These are phyloP conservation scores for Varanus salvator DNA, from an alignment of 2,113 vertebrate species.

Conservation along the genomic window DNA sequence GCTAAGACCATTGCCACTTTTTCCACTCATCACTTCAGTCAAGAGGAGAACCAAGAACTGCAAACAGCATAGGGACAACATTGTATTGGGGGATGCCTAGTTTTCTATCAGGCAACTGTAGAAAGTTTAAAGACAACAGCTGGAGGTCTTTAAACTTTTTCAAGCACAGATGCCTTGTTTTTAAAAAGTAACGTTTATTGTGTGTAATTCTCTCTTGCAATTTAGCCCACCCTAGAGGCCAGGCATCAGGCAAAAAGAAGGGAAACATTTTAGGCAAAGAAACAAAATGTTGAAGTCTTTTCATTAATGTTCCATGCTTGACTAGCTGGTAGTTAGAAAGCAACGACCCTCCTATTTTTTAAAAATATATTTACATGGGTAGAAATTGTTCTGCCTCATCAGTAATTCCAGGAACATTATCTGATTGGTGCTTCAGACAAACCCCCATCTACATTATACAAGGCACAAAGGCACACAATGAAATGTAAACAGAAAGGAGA, in stretches of 20 bases:
- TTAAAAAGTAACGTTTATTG: background rate
- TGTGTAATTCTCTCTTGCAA: background rate
- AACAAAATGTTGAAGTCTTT: background rate
- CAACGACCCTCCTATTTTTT: background rate
- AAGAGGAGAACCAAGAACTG: too few species aligned
- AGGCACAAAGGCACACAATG: background rate
- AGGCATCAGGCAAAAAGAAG: background rate
- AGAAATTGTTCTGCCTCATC: background rate
- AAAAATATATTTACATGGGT: background rate
- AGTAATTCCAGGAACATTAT: background rate
- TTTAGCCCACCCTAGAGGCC: background rate
- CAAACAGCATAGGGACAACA: background rate
- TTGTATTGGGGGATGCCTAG: background rate
- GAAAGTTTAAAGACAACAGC: background rate
- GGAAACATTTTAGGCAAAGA: background rate
- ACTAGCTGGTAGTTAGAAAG: background rate
- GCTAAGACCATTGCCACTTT: too few species aligned
- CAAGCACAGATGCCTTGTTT: background rate
- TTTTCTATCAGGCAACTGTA: background rate
- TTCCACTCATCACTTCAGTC: too few species aligned
- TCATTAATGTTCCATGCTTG: background rate
- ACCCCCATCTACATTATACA: background rate
- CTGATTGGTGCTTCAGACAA: background rate
- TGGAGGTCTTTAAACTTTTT: background rate
- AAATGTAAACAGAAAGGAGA: background rate